These are phyloP conservation scores for Peromyscus eremicus DNA, from an alignment of 2,797 vertebrate genomes.

Conservation along the genomic window DNA sequence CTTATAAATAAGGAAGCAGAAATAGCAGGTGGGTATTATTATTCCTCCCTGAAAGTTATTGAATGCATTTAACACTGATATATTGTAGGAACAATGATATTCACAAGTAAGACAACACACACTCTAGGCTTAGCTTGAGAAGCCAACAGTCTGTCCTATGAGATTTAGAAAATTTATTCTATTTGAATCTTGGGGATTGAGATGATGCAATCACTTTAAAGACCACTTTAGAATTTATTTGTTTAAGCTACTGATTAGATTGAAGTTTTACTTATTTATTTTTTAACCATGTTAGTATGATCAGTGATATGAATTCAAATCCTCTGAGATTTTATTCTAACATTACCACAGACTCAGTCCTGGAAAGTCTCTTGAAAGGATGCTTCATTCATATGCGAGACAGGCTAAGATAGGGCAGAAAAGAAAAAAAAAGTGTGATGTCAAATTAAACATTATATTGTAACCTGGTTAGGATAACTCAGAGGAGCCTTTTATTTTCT, in stretches of 20 bases:
- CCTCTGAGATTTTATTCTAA: background rate
- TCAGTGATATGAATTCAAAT: background rate
- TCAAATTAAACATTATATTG: background rate
- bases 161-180: slow-evolving; percentile 43
- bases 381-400: slow-evolving; percentile 16
- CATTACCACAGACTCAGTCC: background rate
- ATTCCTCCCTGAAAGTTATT: slow-evolving; percentile 42
- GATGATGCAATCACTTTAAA: slow-evolving; percentile 51
- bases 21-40: slow-evolving; percentile 4
- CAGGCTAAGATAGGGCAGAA: background rate
- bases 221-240: background rate
- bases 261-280: background rate
- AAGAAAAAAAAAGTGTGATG: background rate
- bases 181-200: slow-evolving; percentile 12
- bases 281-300: background rate
- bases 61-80: slow-evolving; percentile 19
- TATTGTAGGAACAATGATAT: background rate
- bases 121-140: background rate
- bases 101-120: slow-evolving; percentile 16
- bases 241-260: slow-evolving; percentile 10
- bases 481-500: background rate
- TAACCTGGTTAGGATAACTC: background rate
- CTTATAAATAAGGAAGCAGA: slow-evolving; percentile 37
- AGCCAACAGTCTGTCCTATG: background rate
- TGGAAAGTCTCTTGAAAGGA: background rate